Evolutionary conservation across 2,888 invertebrate genomes (phyloP), one percentile per base, ranked within the genome.

Genomic region (Pycnomerus fuliginosus): DNA sequence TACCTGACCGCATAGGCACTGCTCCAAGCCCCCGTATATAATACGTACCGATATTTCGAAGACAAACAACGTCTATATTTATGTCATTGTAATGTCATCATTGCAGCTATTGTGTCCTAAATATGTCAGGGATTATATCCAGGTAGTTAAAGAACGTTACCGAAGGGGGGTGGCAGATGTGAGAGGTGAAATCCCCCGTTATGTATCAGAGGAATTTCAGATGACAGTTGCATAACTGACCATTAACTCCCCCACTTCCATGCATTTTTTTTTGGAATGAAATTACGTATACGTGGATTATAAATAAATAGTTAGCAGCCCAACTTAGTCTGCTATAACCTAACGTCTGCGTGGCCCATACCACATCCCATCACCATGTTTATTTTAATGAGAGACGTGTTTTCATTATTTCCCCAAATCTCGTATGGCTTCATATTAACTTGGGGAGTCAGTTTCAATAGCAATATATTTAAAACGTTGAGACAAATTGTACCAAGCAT

Each of bases 81-180:
- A 68, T 70, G 71, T 71, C 70, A 71, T 71, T 68, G 67, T 68
- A 68, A 69, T 69, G 70, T 69, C 69, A 67, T 67, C 67, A 63
- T 65, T 58, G 60, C 61, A 56, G 59, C 60, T 62, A 64, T 68
- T 65, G 67, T 69, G 65, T 63, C 64, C 67, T 63, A 60, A 67
- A 66, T 67, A 65, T 65, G 62, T 55, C 52, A 56, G 36, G 61
- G 61, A 43, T 47, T 43, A 42, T 34, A 23, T n/a, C 42, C 42
- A 47, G 47, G 44, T 44, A 44, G 41, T 27, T 30, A 33, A 17
- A 17, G 20, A 31, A 33, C 37, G 33, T 27, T 34, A 22, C 20
- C 30, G 25, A 16, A 15, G 37, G 47, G 48, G 48, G 44, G 40
- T 29, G 48, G 37, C 44, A 44, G 48, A 35, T 44, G 44, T 33